Evolutionary conservation across 2,888 invertebrate species (phyloP).

Genomic region (Hyppa rectilinea): DNA sequence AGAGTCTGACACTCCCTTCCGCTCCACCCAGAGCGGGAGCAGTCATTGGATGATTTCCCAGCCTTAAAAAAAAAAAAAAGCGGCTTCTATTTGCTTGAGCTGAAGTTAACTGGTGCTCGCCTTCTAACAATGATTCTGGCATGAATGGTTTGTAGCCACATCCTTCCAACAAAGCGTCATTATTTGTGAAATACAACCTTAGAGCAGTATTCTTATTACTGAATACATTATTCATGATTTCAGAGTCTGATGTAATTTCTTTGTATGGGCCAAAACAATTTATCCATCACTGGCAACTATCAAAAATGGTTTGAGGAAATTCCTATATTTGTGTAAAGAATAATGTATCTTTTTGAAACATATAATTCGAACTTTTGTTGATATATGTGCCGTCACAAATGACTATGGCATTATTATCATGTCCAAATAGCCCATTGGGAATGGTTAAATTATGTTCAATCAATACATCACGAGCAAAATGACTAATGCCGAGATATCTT

Average conservation of each 20-base stretch:
- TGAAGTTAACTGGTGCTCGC: no score
- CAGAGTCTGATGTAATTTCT: slow-evolving; percentile 6
- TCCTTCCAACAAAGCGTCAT: background rate
- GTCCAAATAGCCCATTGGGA: background rate
- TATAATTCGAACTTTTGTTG: background rate
- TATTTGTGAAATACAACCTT: no score
- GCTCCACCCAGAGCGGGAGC: no score
- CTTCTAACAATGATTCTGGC: no score
- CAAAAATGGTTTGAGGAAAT: background rate
- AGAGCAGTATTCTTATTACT: background rate
- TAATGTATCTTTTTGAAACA: background rate
- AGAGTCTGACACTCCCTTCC: no score
- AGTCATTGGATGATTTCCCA: no score
- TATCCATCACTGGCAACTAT: background rate
- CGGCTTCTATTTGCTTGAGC: no score
- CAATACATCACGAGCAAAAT: background rate
- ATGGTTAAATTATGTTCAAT: background rate
- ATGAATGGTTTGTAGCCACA: background rate
- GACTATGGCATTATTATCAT: background rate
- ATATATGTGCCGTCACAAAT: slow-evolving; percentile 3
- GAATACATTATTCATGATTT: background rate
- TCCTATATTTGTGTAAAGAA: background rate
- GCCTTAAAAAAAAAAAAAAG: no score
- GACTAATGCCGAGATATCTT: background rate
- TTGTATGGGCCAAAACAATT: background rate